A percentile compares a stretch with the other conserved stretches of the same genome.
phyloP scores from a whole-genome alignment of 2,888 invertebrate species.

The Eurois occulta region DNA sequence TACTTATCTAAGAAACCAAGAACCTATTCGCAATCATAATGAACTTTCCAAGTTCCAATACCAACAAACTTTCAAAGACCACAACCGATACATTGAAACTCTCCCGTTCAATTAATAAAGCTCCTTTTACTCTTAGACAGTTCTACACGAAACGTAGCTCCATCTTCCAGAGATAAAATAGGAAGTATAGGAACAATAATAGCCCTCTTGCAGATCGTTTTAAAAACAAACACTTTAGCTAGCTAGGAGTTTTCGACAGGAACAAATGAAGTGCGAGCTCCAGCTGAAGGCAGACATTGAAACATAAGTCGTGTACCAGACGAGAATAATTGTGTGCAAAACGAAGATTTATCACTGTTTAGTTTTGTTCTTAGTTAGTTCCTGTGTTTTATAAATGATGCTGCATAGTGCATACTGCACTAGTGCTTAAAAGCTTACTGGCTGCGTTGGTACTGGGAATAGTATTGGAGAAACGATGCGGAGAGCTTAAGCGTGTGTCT shows the following conservation, averaged over 20 bases:
- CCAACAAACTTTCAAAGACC: constrained; percentile 28
- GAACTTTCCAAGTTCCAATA: background rate
- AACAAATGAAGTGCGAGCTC: constrained; percentile 73
- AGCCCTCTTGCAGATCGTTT: constrained; percentile 61
- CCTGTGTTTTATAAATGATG: constrained; percentile 64
- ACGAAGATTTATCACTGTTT: constrained; percentile 79
- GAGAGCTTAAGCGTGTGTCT: background rate
- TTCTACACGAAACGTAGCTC: constrained; percentile 37
- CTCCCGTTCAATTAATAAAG: constrained; percentile 42
- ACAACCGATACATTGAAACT: constrained; percentile 33
- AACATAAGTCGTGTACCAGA: constrained; percentile 79
- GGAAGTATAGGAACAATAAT: constrained; percentile 62
- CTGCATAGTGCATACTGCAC: constrained; percentile 45
- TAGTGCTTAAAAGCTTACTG: constrained; percentile 32
- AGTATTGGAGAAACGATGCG: constrained; percentile 4
- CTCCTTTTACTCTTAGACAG: constrained; percentile 32
- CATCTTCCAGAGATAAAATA: constrained; percentile 56
- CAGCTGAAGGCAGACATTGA: constrained; percentile 75
- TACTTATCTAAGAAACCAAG: background rate
- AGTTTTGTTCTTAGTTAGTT: constrained; percentile 68
- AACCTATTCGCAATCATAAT: background rate
- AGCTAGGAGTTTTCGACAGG: constrained; percentile 65
- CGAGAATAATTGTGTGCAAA: constrained; percentile 81
- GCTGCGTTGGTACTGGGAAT: background rate
- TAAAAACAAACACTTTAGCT: constrained; percentile 65